These are phyloP conservation scores for Taphrorychus bicolor DNA, from an alignment of 2,888 invertebrate genomes.

Conservation along the genomic window DNA sequence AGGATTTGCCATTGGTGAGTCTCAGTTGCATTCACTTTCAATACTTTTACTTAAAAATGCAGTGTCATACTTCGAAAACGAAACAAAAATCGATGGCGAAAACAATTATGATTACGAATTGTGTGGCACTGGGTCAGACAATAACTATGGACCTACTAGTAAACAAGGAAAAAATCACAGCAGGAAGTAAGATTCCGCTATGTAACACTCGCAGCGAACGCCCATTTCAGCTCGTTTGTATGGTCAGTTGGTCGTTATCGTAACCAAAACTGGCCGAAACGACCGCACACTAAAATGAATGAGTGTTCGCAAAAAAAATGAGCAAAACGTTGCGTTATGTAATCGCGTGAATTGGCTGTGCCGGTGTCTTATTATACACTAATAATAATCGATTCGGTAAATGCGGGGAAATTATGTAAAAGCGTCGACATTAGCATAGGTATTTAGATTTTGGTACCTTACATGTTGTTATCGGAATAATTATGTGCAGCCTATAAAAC, in stretches of 20 bases:
- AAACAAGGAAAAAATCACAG: conserved; percentile 8
- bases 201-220: background rate
- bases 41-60: background rate
- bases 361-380: conserved; percentile 5
- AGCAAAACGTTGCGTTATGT: background rate
- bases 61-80: background rate
- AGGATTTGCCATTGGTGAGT: conserved; percentile 93
- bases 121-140: background rate
- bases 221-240: background rate
- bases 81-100: background rate
- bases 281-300: conserved; percentile 3
- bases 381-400: conserved; percentile 3
- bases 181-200: conserved; percentile 9
- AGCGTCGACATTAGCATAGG: background rate
- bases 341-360: background rate
- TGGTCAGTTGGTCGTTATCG: background rate
- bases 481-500: background rate
- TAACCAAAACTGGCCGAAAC: conserved; percentile 7
- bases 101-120: background rate
- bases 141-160: background rate
- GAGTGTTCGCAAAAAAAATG: background rate
- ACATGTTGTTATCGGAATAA: background rate
- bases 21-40: background rate
- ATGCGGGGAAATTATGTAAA: conserved; percentile 9
- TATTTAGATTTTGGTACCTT: background rate